Evolutionary conservation across 2,888 invertebrate genomes (phyloP).

Genomic region (Machimus rusticus): DNA sequence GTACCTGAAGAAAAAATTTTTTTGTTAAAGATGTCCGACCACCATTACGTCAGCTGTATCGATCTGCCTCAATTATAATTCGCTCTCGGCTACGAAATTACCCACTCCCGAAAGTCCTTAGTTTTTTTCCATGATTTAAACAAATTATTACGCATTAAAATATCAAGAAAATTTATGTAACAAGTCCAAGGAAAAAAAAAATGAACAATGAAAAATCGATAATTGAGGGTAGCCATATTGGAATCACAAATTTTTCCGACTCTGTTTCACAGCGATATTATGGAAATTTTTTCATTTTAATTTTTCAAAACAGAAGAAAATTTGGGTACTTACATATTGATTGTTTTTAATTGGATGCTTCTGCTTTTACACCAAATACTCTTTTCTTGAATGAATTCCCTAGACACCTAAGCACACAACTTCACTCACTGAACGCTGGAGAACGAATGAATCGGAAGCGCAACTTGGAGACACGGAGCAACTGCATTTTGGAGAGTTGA

Average conservation of each 20-base stretch:
- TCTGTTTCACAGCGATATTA: not conserved
- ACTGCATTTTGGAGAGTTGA: not conserved
- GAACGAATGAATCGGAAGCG: not conserved
- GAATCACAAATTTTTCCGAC: not conserved
- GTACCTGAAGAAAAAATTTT: constrained; percentile 61
- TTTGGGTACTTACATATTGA: not conserved
- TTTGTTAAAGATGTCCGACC: not conserved
- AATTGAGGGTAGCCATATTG: not conserved
- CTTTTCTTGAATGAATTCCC: not conserved
- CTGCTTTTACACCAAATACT: not conserved
- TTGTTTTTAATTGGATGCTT: not conserved
- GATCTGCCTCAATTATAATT: not conserved
- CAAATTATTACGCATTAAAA: not conserved
- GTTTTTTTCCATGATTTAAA: not conserved
- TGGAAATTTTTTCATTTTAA: not conserved
- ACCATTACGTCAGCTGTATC: constrained; percentile 21
- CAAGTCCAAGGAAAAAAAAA: not conserved
- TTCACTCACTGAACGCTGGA: not conserved
- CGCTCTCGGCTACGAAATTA: not conserved
- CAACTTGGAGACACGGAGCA: not conserved
- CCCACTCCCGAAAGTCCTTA: not conserved
- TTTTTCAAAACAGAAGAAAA: not conserved
- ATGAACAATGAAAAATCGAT: not conserved
- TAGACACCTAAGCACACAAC: not conserved
- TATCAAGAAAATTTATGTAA: not conserved